These are phyloP conservation scores for Muscicapa striata DNA, from an alignment of 2,797 vertebrate species.

Conservation along the genomic window DNA sequence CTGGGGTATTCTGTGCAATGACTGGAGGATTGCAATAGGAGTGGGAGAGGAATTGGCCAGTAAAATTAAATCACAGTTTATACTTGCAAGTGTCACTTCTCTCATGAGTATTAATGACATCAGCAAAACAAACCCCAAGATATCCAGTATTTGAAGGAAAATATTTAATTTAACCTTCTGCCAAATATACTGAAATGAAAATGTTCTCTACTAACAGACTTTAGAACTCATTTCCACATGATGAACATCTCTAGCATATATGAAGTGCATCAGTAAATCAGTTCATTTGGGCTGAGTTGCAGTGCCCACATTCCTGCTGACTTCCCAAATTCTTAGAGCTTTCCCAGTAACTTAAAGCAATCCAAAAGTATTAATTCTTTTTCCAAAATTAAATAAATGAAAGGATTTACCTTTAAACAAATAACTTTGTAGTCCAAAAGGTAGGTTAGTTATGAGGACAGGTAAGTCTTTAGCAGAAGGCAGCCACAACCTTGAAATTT, in stretches of 20 bases:
- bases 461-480: slow-evolving; percentile 33
- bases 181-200: slow-evolving; percentile 7
- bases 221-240: slow-evolving; percentile 13
- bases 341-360: slow-evolving; percentile 42
- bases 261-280: slow-evolving; percentile 22
- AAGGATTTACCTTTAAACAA: slow-evolving; percentile 34
- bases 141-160: slow-evolving; percentile 18
- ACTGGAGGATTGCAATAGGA: slow-evolving; percentile 7
- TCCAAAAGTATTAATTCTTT: slow-evolving; percentile 19
- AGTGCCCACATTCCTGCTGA: not conserved
- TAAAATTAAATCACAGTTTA: slow-evolving; percentile 23
- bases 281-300: not conserved
- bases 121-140: slow-evolving; percentile 29
- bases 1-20: slow-evolving; percentile 14
- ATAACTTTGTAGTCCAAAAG: not conserved
- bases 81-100: slow-evolving; percentile 14
- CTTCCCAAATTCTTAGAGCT: slow-evolving; percentile 35
- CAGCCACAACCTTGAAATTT: slow-evolving; percentile 54
- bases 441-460: slow-evolving; percentile 23
- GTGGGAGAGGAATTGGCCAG: not conserved
- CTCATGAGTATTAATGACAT: slow-evolving; percentile 20
- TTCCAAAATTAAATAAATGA: slow-evolving; percentile 28
- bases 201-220: not conserved
- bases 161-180: slow-evolving; percentile 44
- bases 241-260: slow-evolving; percentile 34